These are phyloP conservation scores for Shargacucullia verbasci DNA, from an alignment of 2,888 invertebrate species.

Conservation along the genomic window DNA sequence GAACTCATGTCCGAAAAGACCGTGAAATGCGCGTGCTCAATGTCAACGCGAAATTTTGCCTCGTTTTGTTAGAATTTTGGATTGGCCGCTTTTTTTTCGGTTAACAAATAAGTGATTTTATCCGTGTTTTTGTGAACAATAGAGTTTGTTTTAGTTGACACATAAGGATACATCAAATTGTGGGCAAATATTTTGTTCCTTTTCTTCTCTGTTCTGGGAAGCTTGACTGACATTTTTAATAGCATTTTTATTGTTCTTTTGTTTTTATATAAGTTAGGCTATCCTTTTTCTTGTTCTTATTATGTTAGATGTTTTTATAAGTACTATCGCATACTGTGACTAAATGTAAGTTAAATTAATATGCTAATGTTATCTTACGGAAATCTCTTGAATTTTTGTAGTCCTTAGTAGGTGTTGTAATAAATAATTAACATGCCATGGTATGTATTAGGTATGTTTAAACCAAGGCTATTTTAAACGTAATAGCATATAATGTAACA, in stretches of 20 bases:
- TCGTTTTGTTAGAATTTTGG: conserved; percentile 62
- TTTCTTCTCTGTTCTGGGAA: conserved; percentile 52
- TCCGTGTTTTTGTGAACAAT: conserved; percentile 60
- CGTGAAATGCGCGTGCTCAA: conserved; percentile 73
- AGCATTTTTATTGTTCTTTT: conserved; percentile 36
- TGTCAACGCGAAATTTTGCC: conserved; percentile 73
- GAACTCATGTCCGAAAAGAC: conserved; percentile 78
- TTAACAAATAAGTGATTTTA: conserved; percentile 64
- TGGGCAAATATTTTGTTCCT: conserved; percentile 59
- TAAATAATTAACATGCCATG: conserved; percentile 52
- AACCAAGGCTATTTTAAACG: conserved; percentile 47
- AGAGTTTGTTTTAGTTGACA: conserved; percentile 60
- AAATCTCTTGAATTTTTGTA: conserved; percentile 54
- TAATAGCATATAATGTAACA: conserved; percentile 32
- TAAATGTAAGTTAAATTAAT: conserved; percentile 36
- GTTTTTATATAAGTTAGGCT: conserved; percentile 24
- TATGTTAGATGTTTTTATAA: conserved; percentile 23
- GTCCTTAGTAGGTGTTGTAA: conserved; percentile 47
- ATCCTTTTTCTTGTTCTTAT: conserved; percentile 22
- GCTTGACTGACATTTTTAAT: conserved; percentile 37
- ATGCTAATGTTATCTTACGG: conserved; percentile 53
- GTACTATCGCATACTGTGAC: conserved; percentile 24
- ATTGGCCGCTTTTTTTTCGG: conserved; percentile 61
- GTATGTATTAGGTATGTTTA: conserved; percentile 42
- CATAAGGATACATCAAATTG: conserved; percentile 54